Base-by-base conservation (phyloP, 2,888 invertebrate genomes). In the Apocheima hispidaria region DNA sequence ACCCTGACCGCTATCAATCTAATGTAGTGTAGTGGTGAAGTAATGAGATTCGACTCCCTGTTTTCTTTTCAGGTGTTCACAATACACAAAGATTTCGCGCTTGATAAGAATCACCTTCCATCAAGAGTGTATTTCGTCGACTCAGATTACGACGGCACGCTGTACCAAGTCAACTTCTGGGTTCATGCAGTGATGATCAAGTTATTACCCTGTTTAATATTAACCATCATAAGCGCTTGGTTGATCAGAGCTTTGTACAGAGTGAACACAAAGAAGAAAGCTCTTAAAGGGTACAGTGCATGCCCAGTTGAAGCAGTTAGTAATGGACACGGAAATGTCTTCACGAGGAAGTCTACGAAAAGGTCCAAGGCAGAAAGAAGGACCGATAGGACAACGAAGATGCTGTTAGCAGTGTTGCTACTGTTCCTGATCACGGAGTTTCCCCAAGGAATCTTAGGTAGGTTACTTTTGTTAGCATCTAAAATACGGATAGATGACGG, bases 351-450 rank as follows among this genome's bases (percentile, higher is more conserved):
- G 67, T 77, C 87, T 0, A 86, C 90, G 0, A 92, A 92, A 61
- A 77, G 90, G 1, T 81, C 90, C 2, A 92, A 92, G 57, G 87
- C 90, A 0, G 92, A 92, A 67, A 73, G 87, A 1, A 77, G 91
- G 40, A 90, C 92, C 0, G 97, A 98, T 79, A 93, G 98, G 41
- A 98, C 98, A 0, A 98, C 98, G 0, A 95, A 95, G 79, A 97
- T 98, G 95, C 90, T 98, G 48, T 94, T 98, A 1, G 98, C 98
- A 0, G 97, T 98, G 0, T 93, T 98, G 1, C 86, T 97, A 2
- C 93, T 98, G 2, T 98, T 98, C 79, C 93, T 98, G 2, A 87
- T 98, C 46, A 98, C 98, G 0, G 98, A 98, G 86, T 96, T 98
- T 70, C 98, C 98, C 0, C 97, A 97, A 77, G 97, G 95, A 4